These are phyloP conservation scores for Scaptomyza cyrtandrae DNA, from an alignment of 2,888 invertebrate genomes.

Conservation along the genomic window DNA sequence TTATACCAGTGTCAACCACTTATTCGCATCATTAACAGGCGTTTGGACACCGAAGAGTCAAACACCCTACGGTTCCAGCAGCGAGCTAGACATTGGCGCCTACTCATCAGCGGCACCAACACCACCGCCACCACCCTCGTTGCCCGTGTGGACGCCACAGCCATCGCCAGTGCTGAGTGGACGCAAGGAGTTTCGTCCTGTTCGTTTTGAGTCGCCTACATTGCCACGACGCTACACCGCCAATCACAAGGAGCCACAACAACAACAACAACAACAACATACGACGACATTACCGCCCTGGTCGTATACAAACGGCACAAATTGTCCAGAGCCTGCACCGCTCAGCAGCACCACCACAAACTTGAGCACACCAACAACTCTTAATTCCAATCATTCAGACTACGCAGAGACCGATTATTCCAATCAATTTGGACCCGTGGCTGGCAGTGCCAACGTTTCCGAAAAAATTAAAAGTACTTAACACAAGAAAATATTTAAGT, in stretches of 20 bases:
- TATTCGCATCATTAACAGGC: conserved; percentile 67
- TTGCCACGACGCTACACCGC: conserved; percentile 85
- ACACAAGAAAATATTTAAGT: neutral
- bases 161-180: conserved; percentile 88
- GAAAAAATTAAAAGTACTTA: conserved; percentile 83
- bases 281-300: conserved; percentile 64
- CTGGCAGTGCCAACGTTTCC: conserved; percentile 78
- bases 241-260: conserved; percentile 47
- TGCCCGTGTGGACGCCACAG: conserved; percentile 92
- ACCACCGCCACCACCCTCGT: conserved; percentile 86
- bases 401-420: conserved; percentile 69
- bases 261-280: conserved; percentile 22
- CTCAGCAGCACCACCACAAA: conserved; percentile 66
- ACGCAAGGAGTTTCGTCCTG: conserved; percentile 92
- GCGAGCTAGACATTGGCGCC: conserved; percentile 67
- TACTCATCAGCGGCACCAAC: conserved; percentile 83
- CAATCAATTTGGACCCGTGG: conserved; percentile 63
- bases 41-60: conserved; percentile 83
- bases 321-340: conserved; percentile 47
- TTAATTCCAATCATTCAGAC: conserved; percentile 66
- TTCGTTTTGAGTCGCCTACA: conserved; percentile 90
- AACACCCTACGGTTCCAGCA: conserved; percentile 80
- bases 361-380: conserved; percentile 62
- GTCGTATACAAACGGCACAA: conserved; percentile 58
- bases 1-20: conserved; percentile 24